Evolutionary conservation across 1,140 invertebrate species (phyloP).

Genomic region (Meteorus sp.): DNA sequence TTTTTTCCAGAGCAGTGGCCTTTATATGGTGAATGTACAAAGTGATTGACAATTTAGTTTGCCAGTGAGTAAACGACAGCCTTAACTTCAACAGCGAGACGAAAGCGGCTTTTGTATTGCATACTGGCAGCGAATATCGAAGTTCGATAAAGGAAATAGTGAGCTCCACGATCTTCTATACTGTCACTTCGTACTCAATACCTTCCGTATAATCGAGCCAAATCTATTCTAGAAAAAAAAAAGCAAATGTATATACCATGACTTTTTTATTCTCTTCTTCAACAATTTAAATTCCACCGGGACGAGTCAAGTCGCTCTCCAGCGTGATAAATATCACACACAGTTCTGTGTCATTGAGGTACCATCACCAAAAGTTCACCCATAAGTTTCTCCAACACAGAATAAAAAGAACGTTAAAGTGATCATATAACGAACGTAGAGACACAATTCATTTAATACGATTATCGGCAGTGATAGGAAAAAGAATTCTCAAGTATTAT

Average conservation of each 20-base stretch:
- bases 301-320: neutral
- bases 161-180: conserved; percentile 39
- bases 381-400: too few species aligned
- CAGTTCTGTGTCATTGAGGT: too few species aligned
- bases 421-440: too few species aligned
- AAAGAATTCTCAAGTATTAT: neutral
- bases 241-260: conserved; percentile 17
- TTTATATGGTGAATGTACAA: too few species aligned
- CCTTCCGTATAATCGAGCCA: conserved; percentile 34
- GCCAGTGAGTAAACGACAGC: neutral
- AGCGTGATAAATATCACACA: neutral
- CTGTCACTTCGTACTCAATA: too few species aligned
- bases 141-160: conserved; percentile 45
- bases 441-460: too few species aligned
- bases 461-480: too few species aligned
- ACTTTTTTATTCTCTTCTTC: conserved; percentile 1
- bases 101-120: conserved; percentile 34
- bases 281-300: conserved; percentile 22
- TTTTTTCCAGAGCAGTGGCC: too few species aligned
- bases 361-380: too few species aligned
- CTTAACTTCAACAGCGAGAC: conserved; percentile 13
- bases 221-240: conserved; percentile 23
- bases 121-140: conserved; percentile 39
- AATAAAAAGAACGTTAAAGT: too few species aligned
- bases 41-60: too few species aligned